Evolutionary conservation across 1,140 invertebrate species (phyloP).

Genomic region (Heliconius himera): DNA sequence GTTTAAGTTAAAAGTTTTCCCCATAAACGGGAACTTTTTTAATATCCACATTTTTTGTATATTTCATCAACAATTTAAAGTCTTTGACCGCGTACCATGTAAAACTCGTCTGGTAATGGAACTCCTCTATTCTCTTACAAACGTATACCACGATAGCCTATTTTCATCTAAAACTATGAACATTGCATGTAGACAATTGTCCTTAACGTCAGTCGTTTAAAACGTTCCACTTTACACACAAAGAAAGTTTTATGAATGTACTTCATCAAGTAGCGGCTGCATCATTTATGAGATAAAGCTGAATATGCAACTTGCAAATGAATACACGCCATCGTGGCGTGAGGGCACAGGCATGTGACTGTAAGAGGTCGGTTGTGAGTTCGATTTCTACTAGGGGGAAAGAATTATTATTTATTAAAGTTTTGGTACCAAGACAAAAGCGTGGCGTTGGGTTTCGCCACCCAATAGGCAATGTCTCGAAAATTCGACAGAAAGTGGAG

Average conservation of each 20-base stretch:
- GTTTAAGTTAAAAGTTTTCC: not conserved
- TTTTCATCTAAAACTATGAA: constrained; percentile 60
- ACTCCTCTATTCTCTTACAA: constrained; percentile 44
- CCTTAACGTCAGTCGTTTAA: constrained; percentile 58
- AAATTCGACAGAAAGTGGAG: no score
- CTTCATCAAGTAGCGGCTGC: constrained; percentile 38
- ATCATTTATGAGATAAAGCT: constrained; percentile 23
- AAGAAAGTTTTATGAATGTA: constrained; percentile 60
- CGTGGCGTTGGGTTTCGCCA: no score
- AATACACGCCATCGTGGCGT: no score
- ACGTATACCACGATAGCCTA: constrained; percentile 63
- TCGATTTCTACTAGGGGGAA: no score
- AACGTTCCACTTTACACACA: constrained; percentile 59
- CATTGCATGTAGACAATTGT: constrained; percentile 62
- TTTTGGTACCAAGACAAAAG: no score
- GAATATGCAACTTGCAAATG: constrained; percentile 16
- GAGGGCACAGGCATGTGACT: no score
- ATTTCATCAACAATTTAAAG: constrained; percentile 23
- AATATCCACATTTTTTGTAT: not conserved
- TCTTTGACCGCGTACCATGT: constrained; percentile 37
- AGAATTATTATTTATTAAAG: no score
- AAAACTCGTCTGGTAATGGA: constrained; percentile 37
- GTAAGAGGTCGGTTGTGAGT: no score
- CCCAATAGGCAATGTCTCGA: no score
- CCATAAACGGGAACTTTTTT: not conserved